phyloP scores from a whole-genome alignment of 2,888 invertebrate genomes.

The Amblyjoppa fuscipennis region DNA sequence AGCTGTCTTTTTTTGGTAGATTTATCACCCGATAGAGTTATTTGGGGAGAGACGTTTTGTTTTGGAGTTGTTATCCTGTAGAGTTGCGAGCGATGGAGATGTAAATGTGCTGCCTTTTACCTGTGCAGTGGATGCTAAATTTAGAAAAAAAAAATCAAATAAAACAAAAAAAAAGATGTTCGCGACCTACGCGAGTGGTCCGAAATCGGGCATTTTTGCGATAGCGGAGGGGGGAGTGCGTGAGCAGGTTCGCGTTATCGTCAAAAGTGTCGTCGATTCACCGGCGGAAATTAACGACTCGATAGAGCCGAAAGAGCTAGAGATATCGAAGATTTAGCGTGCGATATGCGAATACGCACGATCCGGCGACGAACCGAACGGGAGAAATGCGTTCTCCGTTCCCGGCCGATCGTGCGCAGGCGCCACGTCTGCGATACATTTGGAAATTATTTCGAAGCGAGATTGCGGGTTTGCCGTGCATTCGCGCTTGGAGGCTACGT shows the following conservation, averaged over 20 bases:
- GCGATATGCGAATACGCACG: constrained; percentile 47
- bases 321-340: constrained; percentile 58
- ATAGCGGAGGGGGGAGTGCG: background rate
- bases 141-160: background rate
- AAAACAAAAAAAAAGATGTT: background rate
- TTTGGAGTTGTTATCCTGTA: no score
- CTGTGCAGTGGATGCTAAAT: background rate
- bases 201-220: background rate
- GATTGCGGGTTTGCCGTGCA: constrained; percentile 14
- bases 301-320: constrained; percentile 22
- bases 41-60: no score
- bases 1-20: no score
- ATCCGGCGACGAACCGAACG: constrained; percentile 22
- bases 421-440: background rate
- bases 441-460: constrained; percentile 32
- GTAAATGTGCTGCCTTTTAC: background rate
- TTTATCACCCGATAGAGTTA: no score
- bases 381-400: constrained; percentile 42
- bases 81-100: no score
- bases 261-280: constrained; percentile 52
- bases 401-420: background rate
- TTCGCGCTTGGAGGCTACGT: background rate
- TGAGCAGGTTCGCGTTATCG: constrained; percentile 30
- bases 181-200: background rate
- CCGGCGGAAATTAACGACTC: constrained; percentile 53